Conservation (phyloP, 2,888 invertebrate species). For the Drosophila peninsularis region DNA sequence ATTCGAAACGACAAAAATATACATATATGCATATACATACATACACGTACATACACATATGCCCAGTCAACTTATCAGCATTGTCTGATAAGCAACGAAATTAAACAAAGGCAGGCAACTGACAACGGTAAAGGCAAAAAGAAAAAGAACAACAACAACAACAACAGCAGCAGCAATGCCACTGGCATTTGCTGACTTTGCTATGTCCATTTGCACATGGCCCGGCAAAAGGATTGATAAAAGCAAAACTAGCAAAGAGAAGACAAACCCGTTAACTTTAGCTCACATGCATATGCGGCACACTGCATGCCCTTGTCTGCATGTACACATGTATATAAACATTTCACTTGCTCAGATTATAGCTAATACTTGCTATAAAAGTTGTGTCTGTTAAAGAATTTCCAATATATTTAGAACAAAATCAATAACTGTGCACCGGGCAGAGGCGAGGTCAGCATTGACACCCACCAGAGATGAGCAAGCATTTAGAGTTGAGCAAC, state of each 20-base stretch:
- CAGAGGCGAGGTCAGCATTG: slow-evolving; percentile 67
- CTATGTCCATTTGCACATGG: slow-evolving; percentile 61
- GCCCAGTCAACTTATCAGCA: slow-evolving; percentile 63
- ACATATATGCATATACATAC: no score
- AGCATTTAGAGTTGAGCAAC: not conserved
- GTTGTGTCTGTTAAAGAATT: not conserved
- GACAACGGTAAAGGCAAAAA: slow-evolving; percentile 10
- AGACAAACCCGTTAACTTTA: slow-evolving; percentile 14
- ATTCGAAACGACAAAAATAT: slow-evolving; percentile 23
- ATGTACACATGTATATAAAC: no score
- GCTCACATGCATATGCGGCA: not conserved
- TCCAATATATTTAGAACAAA: slow-evolving; percentile 31
- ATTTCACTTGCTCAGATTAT: no score
- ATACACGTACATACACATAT: not conserved
- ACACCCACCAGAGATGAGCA: slow-evolving; percentile 59
- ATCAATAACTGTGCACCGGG: slow-evolving; percentile 63
- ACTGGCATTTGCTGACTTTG: slow-evolving; percentile 36
- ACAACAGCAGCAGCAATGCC: slow-evolving; percentile 22
- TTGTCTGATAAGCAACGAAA: slow-evolving; percentile 62
- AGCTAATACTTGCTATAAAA: not conserved
- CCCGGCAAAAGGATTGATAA: slow-evolving; percentile 61
- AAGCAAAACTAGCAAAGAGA: slow-evolving; percentile 42
- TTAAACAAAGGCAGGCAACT: slow-evolving; percentile 64
- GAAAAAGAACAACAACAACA: slow-evolving; percentile 6
- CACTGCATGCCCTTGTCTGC: not conserved